Base-by-base conservation (phyloP, 2,113 vertebrate species). In the Falcunculus frontatus region DNA sequence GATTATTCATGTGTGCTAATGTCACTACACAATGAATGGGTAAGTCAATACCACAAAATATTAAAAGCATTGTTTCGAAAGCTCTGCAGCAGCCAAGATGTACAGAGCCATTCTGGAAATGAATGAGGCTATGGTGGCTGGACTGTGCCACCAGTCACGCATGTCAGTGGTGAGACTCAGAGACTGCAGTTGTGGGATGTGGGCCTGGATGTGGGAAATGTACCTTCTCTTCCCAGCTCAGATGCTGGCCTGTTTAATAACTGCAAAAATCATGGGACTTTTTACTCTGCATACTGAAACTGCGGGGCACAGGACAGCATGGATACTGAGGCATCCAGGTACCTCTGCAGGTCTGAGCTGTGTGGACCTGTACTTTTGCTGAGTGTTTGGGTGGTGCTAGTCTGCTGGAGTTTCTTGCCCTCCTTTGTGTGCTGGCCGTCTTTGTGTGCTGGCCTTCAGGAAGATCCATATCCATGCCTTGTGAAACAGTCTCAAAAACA, bases 1-100 rank as follows among this genome's bases (percentile, higher is more conserved):
- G 96, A 96, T 97, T 96, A 96, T 97, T 97, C 86, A 65, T 64
- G 92, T 96, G 78, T 52, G 46, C 74, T 90, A 91, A 69, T 96
- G 97, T 96, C 93, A 95, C 74, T 89, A 74, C 77, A 64, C 84
- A 68, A 42, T 20, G 29, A 95, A 93, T 73, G 74, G 87, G 39
- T 94, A 95, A 92, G 85, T 89, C 87, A 65, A 74, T 63, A 37
- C 69, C 32, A 44, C 92, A 96, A 93, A 96, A 90, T 55, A 55
- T 30, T 91, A 59, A 67, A 89, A 74, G 82, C 46, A 64, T 62
- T 75, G 60, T 55, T 91, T 92, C 25, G 29, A 84, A 77, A 42
- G 59, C 42, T 46, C 42, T 26, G 10, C 13, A 29, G 16, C 65
- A 78, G 60, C 18, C 2, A 23, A 80, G 35, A 19, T 6, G 33